These are phyloP conservation scores for Hydrotaea cyrtoneurina DNA, from an alignment of 2,888 invertebrate species.

Conservation along the genomic window DNA sequence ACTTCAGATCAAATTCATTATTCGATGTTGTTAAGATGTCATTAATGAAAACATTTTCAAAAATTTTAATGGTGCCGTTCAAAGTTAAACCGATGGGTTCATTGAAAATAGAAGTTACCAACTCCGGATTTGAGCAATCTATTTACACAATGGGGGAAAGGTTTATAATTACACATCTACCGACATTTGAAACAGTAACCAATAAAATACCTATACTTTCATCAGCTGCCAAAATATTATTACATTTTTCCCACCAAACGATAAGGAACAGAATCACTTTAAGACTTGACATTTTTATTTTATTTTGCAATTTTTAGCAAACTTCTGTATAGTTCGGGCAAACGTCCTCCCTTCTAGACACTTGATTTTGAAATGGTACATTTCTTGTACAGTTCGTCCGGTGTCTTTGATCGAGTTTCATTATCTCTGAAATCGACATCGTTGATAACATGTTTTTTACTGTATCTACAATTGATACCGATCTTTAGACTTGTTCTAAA, in stretches of 20 bases:
- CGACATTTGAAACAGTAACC: neutral
- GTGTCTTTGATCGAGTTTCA: slow-evolving; percentile 38
- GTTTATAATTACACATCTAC: neutral
- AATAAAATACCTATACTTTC: slow-evolving; percentile 7
- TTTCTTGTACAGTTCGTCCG: neutral
- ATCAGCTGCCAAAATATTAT: slow-evolving; percentile 3
- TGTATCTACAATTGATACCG: too few species aligned
- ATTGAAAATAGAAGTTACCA: slow-evolving; percentile 65
- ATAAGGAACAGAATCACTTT: neutral
- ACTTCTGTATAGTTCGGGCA: neutral
- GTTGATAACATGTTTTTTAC: slow-evolving; percentile 57
- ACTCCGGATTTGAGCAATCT: slow-evolving; percentile 66
- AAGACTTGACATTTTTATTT: neutral
- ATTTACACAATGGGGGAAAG: neutral
- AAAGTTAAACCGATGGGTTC: slow-evolving; percentile 64
- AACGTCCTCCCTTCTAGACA: slow-evolving; percentile 21
- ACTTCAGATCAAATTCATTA: slow-evolving; percentile 68
- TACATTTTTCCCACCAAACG: neutral
- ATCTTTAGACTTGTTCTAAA: too few species aligned
- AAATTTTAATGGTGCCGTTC: slow-evolving; percentile 62
- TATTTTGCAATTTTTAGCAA: neutral
- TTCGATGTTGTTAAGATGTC: slow-evolving; percentile 64
- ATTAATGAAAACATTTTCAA: slow-evolving; percentile 67
- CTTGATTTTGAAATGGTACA: slow-evolving; percentile 31
- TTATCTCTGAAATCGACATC: slow-evolving; percentile 56